These are phyloP conservation scores for Numenius arquata DNA, from an alignment of 2,113 vertebrate genomes.

Conservation along the genomic window DNA sequence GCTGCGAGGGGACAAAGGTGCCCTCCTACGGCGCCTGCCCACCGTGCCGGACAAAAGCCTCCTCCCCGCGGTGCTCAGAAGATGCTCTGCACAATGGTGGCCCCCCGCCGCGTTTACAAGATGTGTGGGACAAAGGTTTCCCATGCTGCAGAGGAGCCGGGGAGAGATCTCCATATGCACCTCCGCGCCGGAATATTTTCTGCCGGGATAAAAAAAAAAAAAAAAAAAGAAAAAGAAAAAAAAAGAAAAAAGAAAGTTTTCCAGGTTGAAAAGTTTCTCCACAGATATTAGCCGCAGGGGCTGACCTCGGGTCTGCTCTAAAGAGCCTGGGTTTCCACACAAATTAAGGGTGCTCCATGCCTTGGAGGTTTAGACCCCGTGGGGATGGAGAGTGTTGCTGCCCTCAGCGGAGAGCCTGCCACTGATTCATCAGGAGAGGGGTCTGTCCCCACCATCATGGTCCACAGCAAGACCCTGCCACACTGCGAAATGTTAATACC, in stretches of 20 bases:
- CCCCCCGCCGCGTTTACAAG: not conserved
- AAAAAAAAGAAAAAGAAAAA: not conserved
- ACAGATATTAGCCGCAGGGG: not conserved
- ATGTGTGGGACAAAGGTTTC: conserved; percentile 51
- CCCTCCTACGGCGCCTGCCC: not conserved
- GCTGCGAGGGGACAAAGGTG: conserved; percentile 30
- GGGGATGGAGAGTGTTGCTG: not conserved
- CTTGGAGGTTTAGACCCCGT: not conserved
- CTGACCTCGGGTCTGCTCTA: not conserved
- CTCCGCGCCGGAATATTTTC: not conserved
- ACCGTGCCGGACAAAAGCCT: conserved; percentile 31
- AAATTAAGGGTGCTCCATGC: not conserved
- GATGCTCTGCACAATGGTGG: conserved; percentile 9
- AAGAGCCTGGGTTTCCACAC: not conserved
- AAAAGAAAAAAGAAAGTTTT: not conserved
- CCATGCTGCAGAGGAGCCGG: not conserved
- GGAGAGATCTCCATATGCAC: not conserved
- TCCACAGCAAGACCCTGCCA: no score
- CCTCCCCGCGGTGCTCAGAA: not conserved
- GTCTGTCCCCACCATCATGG: not conserved
- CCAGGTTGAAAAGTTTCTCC: not conserved
- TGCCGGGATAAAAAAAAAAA: not conserved
- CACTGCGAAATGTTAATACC: fast-evolving
- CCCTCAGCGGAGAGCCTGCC: not conserved
- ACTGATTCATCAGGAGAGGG: not conserved